phyloP scores from a whole-genome alignment of 2,888 invertebrate genomes.

The Limnephilus lunatus region DNA sequence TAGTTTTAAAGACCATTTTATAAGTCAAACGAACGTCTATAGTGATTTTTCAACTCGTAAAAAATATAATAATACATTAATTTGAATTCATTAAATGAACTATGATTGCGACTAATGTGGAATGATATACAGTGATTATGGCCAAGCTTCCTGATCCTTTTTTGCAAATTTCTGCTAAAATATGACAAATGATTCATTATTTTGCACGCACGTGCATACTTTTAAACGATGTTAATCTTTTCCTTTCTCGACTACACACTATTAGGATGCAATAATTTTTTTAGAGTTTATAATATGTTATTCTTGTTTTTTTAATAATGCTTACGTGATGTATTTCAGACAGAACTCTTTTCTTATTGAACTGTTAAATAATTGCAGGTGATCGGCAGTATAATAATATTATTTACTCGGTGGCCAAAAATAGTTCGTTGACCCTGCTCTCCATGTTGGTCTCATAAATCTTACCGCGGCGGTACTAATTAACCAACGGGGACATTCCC shows the following conservation, averaged over 20 bases:
- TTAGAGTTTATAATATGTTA: background rate
- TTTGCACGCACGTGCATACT: background rate
- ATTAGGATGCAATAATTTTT: background rate
- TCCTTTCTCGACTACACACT: background rate
- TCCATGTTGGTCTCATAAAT: background rate
- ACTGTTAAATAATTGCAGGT: background rate
- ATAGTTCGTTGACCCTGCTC: conserved; percentile 19
- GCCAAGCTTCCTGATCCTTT: background rate
- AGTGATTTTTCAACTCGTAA: background rate
- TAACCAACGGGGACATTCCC: background rate
- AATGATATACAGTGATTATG: background rate
- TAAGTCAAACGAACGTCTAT: background rate
- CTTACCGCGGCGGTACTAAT: background rate
- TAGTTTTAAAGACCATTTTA: background rate
- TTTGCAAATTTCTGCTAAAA: background rate
- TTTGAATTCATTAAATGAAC: background rate
- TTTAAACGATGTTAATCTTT: background rate
- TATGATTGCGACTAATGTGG: background rate
- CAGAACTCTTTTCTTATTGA: background rate
- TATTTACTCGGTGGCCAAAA: background rate
- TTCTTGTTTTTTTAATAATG: background rate
- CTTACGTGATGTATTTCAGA: background rate
- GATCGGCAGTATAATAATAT: background rate
- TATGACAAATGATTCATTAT: background rate
- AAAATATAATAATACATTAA: background rate